Evolutionary conservation across 2,797 vertebrate species (phyloP).

Genomic region (Orientallactaga sibirica): DNA sequence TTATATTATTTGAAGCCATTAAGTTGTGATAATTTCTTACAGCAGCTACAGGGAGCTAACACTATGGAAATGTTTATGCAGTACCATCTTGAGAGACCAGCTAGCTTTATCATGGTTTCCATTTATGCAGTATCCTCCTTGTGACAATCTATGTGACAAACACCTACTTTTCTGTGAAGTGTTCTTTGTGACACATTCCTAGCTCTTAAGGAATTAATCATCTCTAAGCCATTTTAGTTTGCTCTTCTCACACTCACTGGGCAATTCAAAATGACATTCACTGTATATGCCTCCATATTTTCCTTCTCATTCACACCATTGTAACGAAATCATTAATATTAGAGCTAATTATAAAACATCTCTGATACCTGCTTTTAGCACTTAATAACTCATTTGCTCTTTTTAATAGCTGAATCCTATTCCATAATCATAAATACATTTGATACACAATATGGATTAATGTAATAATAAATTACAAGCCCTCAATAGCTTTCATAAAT

Average conservation of each 20-base stretch:
- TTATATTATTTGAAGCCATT: neutral
- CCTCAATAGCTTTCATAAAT: neutral
- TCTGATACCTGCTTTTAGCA: conserved; percentile 1
- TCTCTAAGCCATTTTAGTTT: neutral
- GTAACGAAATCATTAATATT: neutral
- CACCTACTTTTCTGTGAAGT: neutral
- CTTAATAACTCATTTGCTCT: neutral
- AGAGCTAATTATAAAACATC: neutral
- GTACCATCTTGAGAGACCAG: neutral
- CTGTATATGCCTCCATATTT: neutral
- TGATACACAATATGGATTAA: neutral
- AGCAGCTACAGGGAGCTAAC: neutral
- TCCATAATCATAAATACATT: conserved; percentile 21
- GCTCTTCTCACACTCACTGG: neutral
- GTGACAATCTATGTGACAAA: neutral
- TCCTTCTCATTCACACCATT: neutral
- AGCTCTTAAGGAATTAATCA: neutral
- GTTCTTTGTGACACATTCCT: neutral
- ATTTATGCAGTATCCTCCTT: neutral
- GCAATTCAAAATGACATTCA: neutral
- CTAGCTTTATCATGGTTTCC: neutral
- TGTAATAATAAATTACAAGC: neutral
- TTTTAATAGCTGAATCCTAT: conserved; percentile 37
- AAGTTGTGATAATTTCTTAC: neutral
- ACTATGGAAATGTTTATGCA: neutral